Conservation (phyloP, 1,140 invertebrate genomes). For the Notospermus geniculatus region DNA sequence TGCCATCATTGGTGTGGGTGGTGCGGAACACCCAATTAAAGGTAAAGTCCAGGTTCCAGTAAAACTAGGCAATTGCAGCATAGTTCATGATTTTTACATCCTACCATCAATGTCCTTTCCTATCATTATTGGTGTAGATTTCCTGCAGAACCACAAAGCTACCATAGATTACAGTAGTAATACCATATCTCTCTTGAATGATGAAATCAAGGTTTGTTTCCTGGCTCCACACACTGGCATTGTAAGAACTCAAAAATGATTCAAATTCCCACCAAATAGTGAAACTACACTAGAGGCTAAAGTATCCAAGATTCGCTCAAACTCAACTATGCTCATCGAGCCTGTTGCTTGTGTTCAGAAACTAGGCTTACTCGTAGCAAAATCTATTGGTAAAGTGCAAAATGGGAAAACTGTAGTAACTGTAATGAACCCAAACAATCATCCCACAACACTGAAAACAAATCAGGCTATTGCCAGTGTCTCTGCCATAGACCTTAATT, state of each 20-base stretch:
- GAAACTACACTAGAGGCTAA: background rate
- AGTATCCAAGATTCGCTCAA: background rate
- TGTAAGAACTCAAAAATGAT: background rate
- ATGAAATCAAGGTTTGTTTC: background rate
- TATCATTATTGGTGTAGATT: background rate
- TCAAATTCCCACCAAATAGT: background rate
- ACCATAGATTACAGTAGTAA: background rate
- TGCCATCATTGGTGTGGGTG: background rate
- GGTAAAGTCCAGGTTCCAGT: background rate
- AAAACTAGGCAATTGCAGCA: background rate
- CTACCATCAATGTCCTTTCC: background rate
- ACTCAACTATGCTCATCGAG: background rate
- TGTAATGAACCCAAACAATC: background rate
- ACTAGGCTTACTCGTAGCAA: background rate
- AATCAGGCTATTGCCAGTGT: background rate
- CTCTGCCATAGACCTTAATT: background rate
- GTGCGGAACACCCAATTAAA: background rate
- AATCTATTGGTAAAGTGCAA: background rate
- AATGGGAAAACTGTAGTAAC: background rate
- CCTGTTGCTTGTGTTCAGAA: background rate
- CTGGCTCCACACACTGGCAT: background rate
- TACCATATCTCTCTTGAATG: background rate
- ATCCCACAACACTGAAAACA: background rate
- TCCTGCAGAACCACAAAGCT: conserved; percentile 2
- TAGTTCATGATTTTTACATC: background rate